These are phyloP conservation scores for Hydrophis major DNA, from an alignment of 2,797 vertebrate genomes.

Conservation along the genomic window DNA sequence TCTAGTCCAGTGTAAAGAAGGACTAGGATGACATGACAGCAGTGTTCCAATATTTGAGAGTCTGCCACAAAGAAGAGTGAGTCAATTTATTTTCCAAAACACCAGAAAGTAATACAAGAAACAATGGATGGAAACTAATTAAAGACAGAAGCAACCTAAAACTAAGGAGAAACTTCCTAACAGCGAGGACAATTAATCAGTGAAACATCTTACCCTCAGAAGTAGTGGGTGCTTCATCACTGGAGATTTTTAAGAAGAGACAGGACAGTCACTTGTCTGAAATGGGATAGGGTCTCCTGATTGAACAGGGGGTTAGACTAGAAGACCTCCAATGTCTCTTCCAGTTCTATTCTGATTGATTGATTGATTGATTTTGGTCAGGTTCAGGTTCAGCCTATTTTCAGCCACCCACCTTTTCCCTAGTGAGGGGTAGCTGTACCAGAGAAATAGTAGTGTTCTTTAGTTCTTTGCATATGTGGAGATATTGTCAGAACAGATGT, in stretches of 20 bases:
- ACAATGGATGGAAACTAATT: neutral
- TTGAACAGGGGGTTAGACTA: neutral
- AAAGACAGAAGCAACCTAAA: neutral
- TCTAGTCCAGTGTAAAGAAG: too few relatives aligned
- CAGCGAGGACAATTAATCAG: neutral
- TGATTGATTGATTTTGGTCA: neutral
- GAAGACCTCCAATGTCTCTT: neutral
- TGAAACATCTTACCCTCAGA: neutral
- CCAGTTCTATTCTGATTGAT: neutral
- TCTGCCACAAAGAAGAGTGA: too few relatives aligned
- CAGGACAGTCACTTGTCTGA: neutral
- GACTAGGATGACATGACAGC: too few relatives aligned
- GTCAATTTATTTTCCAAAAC: neutral
- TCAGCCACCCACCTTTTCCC: neutral
- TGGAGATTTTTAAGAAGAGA: neutral
- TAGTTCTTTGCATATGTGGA: neutral
- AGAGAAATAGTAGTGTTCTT: neutral
- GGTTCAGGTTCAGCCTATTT: neutral
- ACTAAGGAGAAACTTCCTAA: neutral
- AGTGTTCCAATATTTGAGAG: neutral
- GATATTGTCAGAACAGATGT: conserved; percentile 17
- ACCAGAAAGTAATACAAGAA: neutral
- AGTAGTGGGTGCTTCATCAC: neutral
- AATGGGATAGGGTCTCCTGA: neutral
- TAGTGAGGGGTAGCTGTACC: too few relatives aligned